Evolutionary conservation across 2,797 vertebrate genomes (phyloP).

Genomic region (Crenuchus spilurus): DNA sequence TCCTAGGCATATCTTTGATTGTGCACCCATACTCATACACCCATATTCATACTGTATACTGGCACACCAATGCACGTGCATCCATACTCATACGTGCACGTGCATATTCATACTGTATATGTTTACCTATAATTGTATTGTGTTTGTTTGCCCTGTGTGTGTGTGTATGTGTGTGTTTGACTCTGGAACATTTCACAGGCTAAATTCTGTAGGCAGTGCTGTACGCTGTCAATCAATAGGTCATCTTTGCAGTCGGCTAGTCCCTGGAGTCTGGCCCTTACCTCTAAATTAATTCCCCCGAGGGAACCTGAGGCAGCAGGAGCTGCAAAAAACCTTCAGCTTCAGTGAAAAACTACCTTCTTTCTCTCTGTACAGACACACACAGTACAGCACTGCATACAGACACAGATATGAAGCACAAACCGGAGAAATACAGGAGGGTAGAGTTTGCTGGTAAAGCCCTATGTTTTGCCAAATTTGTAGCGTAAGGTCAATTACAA

Average conservation of each 20-base stretch:
- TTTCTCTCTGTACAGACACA: background rate
- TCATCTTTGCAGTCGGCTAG: slow-evolving; percentile 57
- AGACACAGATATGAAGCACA: background rate
- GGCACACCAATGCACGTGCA: background rate
- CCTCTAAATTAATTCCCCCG: slow-evolving; percentile 63
- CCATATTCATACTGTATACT: too few species aligned
- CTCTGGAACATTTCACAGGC: background rate
- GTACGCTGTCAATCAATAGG: slow-evolving; percentile 60
- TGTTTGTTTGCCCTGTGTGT: background rate
- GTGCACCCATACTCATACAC: too few species aligned
- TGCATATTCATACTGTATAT: background rate
- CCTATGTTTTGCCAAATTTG: too few species aligned
- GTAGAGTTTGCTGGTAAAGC: background rate
- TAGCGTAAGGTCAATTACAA: too few species aligned
- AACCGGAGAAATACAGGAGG: slow-evolving; percentile 1
- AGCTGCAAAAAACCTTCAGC: slow-evolving; percentile 5
- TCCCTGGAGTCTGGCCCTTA: slow-evolving; percentile 56
- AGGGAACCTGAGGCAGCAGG: slow-evolving; percentile 35
- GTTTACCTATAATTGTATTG: background rate
- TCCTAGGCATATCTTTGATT: too few species aligned
- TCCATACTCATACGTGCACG: too few species aligned
- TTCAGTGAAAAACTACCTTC: background rate
- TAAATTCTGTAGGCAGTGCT: slow-evolving; percentile 48
- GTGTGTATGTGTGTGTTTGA: slow-evolving; percentile 10
- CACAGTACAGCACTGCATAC: background rate